Conservation (phyloP, 1,140 invertebrate genomes). For the Yoshiicerus persimilis region DNA sequence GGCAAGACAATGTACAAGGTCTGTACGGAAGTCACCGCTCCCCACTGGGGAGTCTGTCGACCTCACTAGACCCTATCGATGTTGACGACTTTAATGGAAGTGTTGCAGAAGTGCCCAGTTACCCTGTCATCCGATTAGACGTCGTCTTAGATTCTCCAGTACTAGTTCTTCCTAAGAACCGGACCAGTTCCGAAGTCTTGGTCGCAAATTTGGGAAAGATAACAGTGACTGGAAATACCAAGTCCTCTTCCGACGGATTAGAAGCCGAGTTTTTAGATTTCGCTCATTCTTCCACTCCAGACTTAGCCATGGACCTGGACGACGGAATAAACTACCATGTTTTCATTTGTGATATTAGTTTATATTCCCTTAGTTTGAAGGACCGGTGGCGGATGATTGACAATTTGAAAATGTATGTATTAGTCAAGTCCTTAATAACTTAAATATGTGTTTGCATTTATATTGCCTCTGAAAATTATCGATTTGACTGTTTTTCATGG, state of each 20-base stretch:
- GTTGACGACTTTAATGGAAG: constrained; percentile 15
- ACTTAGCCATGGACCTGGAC: neutral
- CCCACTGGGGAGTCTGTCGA: constrained; percentile 47
- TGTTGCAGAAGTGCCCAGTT: neutral
- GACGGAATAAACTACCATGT: constrained; percentile 53
- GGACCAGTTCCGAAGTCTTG: constrained; percentile 77
- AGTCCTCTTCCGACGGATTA: neutral
- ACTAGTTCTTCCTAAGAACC: constrained; percentile 76
- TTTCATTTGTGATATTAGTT: constrained; percentile 82
- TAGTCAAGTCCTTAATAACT: neutral
- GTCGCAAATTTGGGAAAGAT: constrained; percentile 93
- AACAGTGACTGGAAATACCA: constrained; percentile 59
- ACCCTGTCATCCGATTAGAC: constrained; percentile 55
- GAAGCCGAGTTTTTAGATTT: neutral
- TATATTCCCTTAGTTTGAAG: constrained; percentile 73
- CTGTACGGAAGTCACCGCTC: constrained; percentile 11
- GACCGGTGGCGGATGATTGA: constrained; percentile 51
- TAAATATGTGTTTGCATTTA: no score
- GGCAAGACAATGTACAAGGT: constrained; percentile 33
- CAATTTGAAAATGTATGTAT: constrained; percentile 42
- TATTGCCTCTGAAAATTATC: no score
- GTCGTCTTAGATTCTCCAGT: constrained; percentile 86
- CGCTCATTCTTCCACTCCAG: constrained; percentile 2
- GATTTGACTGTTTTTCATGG: no score
- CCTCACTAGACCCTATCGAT: constrained; percentile 38